Percentiles rank a stretch among this genome's conserved stretches.
These are phyloP conservation scores for Novumbra hubbsi DNA, from an alignment of 2,797 vertebrate genomes.

Conservation along the genomic window DNA sequence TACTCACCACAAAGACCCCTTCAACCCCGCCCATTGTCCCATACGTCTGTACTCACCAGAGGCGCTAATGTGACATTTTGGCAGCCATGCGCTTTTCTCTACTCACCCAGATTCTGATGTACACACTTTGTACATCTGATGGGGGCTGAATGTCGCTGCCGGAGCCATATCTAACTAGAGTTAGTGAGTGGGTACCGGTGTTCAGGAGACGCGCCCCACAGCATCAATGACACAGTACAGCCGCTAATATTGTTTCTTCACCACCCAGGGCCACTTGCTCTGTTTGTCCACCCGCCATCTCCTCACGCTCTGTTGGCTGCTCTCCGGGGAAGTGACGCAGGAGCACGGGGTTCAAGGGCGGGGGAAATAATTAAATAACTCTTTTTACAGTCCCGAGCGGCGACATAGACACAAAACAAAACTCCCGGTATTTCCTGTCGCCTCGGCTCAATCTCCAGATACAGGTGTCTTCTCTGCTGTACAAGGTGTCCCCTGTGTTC, in stretches of 20 bases:
- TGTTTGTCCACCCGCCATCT: conserved; percentile 32
- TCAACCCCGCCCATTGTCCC: not conserved
- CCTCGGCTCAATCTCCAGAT: conserved; percentile 38
- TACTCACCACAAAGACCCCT: too few species aligned
- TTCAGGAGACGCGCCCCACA: not conserved
- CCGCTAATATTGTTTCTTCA: conserved; percentile 42
- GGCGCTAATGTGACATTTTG: not conserved
- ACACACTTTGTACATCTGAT: not conserved
- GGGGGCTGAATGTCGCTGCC: not conserved
- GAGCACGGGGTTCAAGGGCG: not conserved
- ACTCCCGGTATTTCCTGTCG: conserved; percentile 35
- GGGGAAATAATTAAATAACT: conserved; percentile 58
- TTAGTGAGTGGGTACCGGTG: not conserved
- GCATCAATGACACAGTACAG: conserved; percentile 40
- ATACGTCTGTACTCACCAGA: not conserved
- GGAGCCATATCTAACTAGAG: not conserved
- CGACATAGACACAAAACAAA: conserved; percentile 51
- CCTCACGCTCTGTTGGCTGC: conserved; percentile 35
- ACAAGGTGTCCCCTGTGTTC: conserved; percentile 49
- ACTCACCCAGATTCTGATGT: not conserved
- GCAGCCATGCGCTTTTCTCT: not conserved
- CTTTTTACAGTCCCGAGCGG: conserved; percentile 52
- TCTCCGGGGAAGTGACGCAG: not conserved
- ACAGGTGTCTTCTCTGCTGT: conserved; percentile 45
- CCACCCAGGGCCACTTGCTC: conserved; percentile 26